These are phyloP conservation scores for Plodia interpunctella DNA, from an alignment of 1,140 invertebrate genomes.

Conservation along the genomic window DNA sequence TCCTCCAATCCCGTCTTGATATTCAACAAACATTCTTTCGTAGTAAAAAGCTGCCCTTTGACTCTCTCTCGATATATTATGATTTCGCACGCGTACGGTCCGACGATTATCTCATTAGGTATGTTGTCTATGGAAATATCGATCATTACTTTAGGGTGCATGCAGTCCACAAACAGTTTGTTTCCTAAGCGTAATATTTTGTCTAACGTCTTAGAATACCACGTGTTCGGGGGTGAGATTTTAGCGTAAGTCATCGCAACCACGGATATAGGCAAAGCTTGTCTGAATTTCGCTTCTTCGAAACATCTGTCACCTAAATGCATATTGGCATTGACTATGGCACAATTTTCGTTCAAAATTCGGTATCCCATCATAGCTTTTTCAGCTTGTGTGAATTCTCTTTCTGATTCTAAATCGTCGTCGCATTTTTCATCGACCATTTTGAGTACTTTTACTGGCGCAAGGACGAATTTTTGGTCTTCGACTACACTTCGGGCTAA, in stretches of 20 bases:
- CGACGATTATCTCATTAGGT: conserved; percentile 74
- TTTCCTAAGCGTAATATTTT: conserved; percentile 77
- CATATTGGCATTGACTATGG: conserved; percentile 75
- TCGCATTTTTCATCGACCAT: conserved; percentile 63
- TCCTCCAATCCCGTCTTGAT: conserved; percentile 57
- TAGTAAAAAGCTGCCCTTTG: conserved; percentile 69
- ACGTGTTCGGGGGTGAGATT: conserved; percentile 76
- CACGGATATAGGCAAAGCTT: conserved; percentile 71
- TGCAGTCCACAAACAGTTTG: conserved; percentile 68
- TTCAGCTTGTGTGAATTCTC: conserved; percentile 60
- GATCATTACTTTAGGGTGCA: conserved; percentile 59
- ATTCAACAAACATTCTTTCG: conserved; percentile 69
- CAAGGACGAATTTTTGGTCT: conserved; percentile 75
- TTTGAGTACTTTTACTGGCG: conserved; percentile 66
- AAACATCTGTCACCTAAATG: conserved; percentile 77
- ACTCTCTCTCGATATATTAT: conserved; percentile 73
- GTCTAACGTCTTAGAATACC: conserved; percentile 76
- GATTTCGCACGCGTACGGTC: conserved; percentile 76
- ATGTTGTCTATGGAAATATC: conserved; percentile 74
- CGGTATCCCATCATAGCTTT: conserved; percentile 73
- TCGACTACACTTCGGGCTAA: conserved; percentile 68
- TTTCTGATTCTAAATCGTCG: conserved; percentile 71
- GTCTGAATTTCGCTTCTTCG: conserved; percentile 72
- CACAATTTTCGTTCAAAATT: conserved; percentile 74
- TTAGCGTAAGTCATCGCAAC: conserved; percentile 76